Percentiles rank a stretch among this genome's conserved stretches.
Conservation (phyloP, 2,888 invertebrate genomes). For the Ornithoptera alexandrae region DNA sequence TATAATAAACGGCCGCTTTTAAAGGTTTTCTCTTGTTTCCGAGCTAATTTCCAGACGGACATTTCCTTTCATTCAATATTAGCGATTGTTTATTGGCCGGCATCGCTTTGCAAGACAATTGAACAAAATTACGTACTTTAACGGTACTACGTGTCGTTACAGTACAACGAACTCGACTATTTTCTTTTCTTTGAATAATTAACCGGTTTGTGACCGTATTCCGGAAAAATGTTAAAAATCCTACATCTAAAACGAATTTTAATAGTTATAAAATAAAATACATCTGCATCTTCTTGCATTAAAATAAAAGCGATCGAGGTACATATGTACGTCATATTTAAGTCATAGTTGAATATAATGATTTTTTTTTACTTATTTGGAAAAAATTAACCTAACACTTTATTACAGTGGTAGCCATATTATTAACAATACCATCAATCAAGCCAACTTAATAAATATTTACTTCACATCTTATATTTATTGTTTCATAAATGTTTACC, state of each 20-base stretch:
- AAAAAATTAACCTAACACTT: too few species aligned
- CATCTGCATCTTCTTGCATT: too few species aligned
- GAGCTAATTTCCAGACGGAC: conserved; percentile 75
- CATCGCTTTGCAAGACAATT: conserved; percentile 72
- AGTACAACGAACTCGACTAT: conserved; percentile 34
- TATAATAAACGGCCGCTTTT: conserved; percentile 71
- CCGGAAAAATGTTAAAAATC: background rate
- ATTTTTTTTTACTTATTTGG: too few species aligned
- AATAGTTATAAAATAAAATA: background rate
- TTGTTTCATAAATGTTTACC: background rate
- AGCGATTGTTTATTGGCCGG: conserved; percentile 76
- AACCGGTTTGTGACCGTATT: conserved; percentile 13
- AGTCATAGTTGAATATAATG: too few species aligned
- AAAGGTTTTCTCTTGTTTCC: conserved; percentile 78
- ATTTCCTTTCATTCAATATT: conserved; percentile 80
- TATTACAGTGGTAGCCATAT: background rate
- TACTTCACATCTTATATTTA: background rate
- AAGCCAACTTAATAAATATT: background rate
- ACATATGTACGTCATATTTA: too few species aligned
- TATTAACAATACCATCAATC: background rate
- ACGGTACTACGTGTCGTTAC: conserved; percentile 53
- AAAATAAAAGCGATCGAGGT: too few species aligned
- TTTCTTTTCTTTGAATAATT: conserved; percentile 34
- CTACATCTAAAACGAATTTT: background rate
- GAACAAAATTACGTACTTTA: conserved; percentile 69